phyloP scores from a whole-genome alignment of 2,113 vertebrate species.

The Muscicapa adusta region DNA sequence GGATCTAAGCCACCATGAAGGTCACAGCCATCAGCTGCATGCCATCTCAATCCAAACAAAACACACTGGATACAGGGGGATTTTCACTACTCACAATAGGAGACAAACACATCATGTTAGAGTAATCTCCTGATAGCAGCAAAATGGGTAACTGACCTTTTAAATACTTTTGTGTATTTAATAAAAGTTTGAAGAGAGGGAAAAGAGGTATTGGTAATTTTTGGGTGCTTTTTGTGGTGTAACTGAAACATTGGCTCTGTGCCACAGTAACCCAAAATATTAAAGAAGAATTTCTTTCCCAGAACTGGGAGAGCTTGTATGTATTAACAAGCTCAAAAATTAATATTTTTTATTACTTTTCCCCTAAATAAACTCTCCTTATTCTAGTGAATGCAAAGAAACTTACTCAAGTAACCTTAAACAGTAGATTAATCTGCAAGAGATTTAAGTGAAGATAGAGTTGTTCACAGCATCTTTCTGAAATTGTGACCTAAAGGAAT shows the following conservation, averaged over 20 bases:
- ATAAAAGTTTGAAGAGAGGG: slow-evolving; percentile 70
- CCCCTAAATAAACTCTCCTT: background rate
- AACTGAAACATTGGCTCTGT: slow-evolving; percentile 24
- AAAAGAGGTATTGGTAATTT: slow-evolving; percentile 53
- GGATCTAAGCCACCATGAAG: slow-evolving; percentile 99
- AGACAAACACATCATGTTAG: slow-evolving; percentile 79
- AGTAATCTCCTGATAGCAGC: slow-evolving; percentile 71
- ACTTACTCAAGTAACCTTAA: background rate
- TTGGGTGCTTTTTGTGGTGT: slow-evolving; percentile 60
- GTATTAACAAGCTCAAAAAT: background rate
- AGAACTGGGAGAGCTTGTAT: background rate
- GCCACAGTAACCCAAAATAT: background rate
- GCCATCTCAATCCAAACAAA: slow-evolving; percentile 98
- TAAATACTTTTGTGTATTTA: slow-evolving; percentile 72
- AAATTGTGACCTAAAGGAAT: background rate
- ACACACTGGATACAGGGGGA: slow-evolving; percentile 84
- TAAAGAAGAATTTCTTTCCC: slow-evolving; percentile 4
- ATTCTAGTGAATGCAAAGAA: background rate
- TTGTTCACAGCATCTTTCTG: background rate
- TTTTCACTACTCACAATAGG: slow-evolving; percentile 79
- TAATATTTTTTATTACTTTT: background rate
- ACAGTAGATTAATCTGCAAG: background rate
- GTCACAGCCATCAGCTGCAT: slow-evolving; percentile 97
- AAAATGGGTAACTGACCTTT: slow-evolving; percentile 71
- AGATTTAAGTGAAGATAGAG: background rate